Evolutionary conservation across 2,113 vertebrate genomes (phyloP).

Genomic region (Rhadina sibilatrix): DNA sequence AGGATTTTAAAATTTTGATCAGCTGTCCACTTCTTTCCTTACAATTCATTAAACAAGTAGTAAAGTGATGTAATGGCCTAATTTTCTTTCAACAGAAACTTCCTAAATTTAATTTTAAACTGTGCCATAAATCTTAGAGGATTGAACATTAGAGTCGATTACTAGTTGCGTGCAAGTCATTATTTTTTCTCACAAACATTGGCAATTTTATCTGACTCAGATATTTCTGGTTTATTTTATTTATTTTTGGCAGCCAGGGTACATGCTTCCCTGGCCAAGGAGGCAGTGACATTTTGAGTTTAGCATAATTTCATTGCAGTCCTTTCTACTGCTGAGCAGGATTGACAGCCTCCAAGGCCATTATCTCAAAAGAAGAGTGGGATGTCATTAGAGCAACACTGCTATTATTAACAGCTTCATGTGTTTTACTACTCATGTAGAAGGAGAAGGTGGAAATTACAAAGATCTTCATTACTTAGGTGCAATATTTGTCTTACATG

Average conservation of each 20-base stretch:
- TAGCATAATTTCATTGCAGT: neutral
- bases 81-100: neutral
- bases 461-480: neutral
- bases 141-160: neutral
- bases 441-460: neutral
- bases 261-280: neutral
- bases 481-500: neutral
- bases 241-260: neutral
- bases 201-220: neutral
- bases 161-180: neutral
- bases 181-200: neutral
- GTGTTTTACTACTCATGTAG: fast-evolving
- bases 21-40: neutral
- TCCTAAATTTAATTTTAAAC: constrained; percentile 15
- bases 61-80: neutral
- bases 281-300: neutral
- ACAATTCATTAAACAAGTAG: neutral
- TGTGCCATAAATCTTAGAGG: neutral
- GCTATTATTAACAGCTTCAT: neutral
- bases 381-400: neutral
- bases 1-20: neutral
- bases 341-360: fast-evolving
- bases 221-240: neutral
- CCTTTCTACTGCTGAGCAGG: neutral
- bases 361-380: neutral